A percentile compares a stretch with the other conserved stretches of the same genome.
phyloP scores from a whole-genome alignment of 2,113 vertebrate genomes.

The Macroglossus sobrinus region DNA sequence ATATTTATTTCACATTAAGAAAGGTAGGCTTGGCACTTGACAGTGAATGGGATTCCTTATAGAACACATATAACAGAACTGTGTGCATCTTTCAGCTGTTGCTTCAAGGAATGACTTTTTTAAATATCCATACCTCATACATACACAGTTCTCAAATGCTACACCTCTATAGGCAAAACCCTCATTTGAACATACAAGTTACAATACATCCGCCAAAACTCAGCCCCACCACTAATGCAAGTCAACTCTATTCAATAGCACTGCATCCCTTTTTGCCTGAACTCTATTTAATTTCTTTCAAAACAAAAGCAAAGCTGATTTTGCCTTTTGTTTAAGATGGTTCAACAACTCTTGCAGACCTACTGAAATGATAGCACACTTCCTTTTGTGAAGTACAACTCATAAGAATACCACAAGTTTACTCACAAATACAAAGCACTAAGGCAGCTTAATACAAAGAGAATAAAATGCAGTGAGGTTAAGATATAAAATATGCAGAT shows the following conservation, averaged over 20 bases:
- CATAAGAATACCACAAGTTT: neutral
- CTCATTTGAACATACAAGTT: neutral
- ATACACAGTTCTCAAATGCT: neutral
- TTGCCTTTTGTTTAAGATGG: neutral
- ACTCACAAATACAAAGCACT: neutral
- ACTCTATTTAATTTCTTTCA: neutral
- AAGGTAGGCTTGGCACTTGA: neutral
- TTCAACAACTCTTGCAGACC: neutral
- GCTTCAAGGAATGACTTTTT: neutral
- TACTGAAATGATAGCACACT: neutral
- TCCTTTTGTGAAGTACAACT: neutral
- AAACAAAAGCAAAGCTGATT: neutral
- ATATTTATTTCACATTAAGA: neutral
- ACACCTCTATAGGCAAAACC: neutral
- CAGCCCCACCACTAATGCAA: neutral
- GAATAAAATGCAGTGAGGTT: neutral
- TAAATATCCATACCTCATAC: neutral
- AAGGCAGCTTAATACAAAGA: neutral
- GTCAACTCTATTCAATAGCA: neutral
- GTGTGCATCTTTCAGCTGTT: neutral
- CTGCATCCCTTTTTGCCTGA: neutral
- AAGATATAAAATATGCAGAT: neutral
- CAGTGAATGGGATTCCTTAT: neutral
- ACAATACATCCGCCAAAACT: neutral
- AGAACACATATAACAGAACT: neutral